Conservation (phyloP, 2,888 invertebrate genomes). For the Yponomeuta evonymella region DNA sequence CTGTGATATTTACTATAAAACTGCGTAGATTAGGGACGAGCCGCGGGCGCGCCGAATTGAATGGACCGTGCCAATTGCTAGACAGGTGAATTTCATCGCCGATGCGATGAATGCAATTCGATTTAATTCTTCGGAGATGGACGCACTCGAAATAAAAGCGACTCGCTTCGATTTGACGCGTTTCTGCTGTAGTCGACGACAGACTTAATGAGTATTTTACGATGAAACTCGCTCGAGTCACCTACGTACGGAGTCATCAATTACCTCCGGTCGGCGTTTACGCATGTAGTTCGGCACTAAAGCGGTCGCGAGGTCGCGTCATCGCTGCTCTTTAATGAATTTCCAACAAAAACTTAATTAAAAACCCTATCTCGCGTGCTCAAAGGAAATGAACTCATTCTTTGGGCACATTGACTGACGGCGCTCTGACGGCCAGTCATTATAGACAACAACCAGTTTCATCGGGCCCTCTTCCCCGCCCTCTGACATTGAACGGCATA, state of each 20-base stretch:
- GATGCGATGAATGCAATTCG: no score
- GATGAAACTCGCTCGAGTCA: constrained; percentile 15
- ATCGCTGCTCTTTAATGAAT: constrained; percentile 67
- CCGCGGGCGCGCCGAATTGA: no score
- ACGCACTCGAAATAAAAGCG: no score
- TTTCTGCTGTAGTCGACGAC: no score
- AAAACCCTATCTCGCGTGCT: constrained; percentile 73
- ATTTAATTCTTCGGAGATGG: no score
- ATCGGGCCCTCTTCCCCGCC: constrained; percentile 42
- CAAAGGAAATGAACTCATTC: constrained; percentile 76
- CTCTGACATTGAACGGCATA: constrained; percentile 38
- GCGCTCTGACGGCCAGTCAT: constrained; percentile 66
- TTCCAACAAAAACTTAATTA: constrained; percentile 76
- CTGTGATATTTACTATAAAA: no score
- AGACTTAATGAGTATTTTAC: constrained; percentile 18
- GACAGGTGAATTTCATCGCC: no score
- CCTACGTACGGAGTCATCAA: constrained; percentile 48
- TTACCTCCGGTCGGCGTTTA: constrained; percentile 55
- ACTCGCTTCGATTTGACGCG: no score
- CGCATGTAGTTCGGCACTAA: constrained; percentile 44
- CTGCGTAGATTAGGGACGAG: no score
- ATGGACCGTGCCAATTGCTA: no score
- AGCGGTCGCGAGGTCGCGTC: constrained; percentile 40
- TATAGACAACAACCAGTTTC: constrained; percentile 49
- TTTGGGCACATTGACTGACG: constrained; percentile 68